A percentile compares a stretch with the other conserved stretches of the same genome.
These are phyloP conservation scores for Eudemis profundana DNA, from an alignment of 2,888 invertebrate species.

Conservation along the genomic window DNA sequence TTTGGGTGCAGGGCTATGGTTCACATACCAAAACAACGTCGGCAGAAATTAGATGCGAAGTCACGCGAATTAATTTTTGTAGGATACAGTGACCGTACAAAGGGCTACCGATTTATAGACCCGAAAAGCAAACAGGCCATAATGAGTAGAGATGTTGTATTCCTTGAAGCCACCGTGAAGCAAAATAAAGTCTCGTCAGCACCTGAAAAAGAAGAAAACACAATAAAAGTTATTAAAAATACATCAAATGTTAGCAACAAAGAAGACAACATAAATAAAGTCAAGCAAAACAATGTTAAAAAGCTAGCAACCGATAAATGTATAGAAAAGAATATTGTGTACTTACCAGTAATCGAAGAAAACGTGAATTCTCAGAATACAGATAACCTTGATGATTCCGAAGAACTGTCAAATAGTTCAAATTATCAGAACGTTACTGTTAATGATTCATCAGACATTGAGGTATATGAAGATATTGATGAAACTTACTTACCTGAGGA, in stretches of 20 bases:
- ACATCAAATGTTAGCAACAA: no score
- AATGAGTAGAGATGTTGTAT: slow-evolving; percentile 31
- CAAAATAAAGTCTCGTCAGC: background rate
- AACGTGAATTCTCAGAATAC: no score
- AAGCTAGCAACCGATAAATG: no score
- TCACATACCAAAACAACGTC: background rate
- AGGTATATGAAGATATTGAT: no score
- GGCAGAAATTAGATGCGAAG: background rate
- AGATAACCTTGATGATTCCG: no score
- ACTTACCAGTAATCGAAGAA: slow-evolving; percentile 1
- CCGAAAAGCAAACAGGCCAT: background rate
- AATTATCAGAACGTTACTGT: no score
- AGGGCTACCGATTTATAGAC: background rate
- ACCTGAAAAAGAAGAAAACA: slow-evolving; percentile 1
- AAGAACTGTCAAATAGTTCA: no score
- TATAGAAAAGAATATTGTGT: background rate
- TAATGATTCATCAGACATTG: no score
- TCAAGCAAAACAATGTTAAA: background rate
- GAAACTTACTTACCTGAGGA: slow-evolving; percentile 10
- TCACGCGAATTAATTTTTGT: no score
- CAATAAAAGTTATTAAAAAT: background rate
- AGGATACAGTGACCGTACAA: background rate
- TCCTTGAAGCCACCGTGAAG: slow-evolving; percentile 2
- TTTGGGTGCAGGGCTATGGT: slow-evolving; percentile 1
- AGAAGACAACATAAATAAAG: no score